A percentile compares a stretch with the other conserved stretches of the same genome.
Conservation (phyloP, 2,113 vertebrate species). For the Cochlearius cochlearius region DNA sequence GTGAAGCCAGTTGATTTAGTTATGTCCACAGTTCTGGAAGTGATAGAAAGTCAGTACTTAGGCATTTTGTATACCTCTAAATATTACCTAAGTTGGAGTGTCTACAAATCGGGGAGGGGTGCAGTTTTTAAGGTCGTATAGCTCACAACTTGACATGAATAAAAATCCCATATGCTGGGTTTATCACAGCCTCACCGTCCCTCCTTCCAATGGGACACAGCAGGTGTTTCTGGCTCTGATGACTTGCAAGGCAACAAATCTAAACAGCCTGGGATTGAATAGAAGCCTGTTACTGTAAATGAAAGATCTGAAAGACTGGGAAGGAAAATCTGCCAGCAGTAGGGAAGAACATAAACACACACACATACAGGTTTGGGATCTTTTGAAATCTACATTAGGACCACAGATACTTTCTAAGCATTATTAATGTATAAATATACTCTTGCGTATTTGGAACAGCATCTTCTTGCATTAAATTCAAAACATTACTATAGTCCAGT, state of each 20-base stretch:
- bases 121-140: background rate
- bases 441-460: background rate
- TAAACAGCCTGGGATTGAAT: background rate
- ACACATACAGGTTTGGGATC: background rate
- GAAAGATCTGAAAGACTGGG: background rate
- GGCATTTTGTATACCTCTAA: background rate
- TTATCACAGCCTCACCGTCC: background rate
- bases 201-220: background rate
- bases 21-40: background rate
- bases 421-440: background rate
- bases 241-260: background rate
- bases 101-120: background rate
- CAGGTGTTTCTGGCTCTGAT: background rate
- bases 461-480: background rate
- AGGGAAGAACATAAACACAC: background rate
- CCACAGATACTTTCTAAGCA: background rate
- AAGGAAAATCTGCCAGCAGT: background rate
- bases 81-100: background rate
- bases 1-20: slow-evolving; percentile 34
- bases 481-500: background rate
- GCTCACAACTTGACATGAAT: background rate
- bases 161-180: background rate
- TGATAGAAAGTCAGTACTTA: background rate
- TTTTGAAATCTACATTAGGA: background rate
- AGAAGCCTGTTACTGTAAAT: background rate